These are phyloP conservation scores for Bombus fervidus DNA, from an alignment of 1,140 invertebrate species.

Conservation along the genomic window DNA sequence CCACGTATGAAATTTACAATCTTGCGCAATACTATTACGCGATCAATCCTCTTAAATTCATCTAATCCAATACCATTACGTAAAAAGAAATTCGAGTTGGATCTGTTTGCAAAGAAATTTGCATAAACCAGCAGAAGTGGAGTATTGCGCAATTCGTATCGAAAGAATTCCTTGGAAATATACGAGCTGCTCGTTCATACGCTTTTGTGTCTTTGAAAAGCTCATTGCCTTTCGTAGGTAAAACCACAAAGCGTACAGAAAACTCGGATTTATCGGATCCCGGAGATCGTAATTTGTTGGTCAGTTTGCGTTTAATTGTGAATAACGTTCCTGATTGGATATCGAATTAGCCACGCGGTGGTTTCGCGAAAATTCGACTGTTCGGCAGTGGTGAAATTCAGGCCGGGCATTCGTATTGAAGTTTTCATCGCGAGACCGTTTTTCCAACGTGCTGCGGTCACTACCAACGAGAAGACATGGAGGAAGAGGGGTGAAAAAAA, in stretches of 20 bases:
- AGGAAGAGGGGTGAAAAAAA: neutral
- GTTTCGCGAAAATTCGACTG: conserved; percentile 30
- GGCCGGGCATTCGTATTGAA: conserved; percentile 36
- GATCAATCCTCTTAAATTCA: neutral
- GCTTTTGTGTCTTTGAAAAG: neutral
- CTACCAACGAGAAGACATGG: neutral
- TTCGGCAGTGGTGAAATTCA: neutral
- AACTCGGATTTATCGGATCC: conserved; percentile 41
- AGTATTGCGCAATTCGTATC: neutral
- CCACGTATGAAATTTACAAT: neutral
- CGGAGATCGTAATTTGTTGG: conserved; percentile 39
- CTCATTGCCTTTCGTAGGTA: neutral
- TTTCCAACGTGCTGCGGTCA: neutral
- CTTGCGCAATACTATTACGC: conserved; percentile 11
- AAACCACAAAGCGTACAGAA: neutral
- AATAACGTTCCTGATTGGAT: neutral
- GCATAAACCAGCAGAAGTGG: neutral
- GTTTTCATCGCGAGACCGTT: conserved; percentile 31
- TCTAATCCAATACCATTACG: conserved; percentile 13
- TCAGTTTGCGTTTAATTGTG: conserved; percentile 40
- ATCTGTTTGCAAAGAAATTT: neutral
- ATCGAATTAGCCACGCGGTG: conserved; percentile 41
- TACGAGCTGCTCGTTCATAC: neutral
- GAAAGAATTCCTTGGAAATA: neutral
- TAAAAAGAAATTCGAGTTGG: neutral